phyloP scores from a whole-genome alignment of 1,140 invertebrate species.

The Drosophila teissieri region DNA sequence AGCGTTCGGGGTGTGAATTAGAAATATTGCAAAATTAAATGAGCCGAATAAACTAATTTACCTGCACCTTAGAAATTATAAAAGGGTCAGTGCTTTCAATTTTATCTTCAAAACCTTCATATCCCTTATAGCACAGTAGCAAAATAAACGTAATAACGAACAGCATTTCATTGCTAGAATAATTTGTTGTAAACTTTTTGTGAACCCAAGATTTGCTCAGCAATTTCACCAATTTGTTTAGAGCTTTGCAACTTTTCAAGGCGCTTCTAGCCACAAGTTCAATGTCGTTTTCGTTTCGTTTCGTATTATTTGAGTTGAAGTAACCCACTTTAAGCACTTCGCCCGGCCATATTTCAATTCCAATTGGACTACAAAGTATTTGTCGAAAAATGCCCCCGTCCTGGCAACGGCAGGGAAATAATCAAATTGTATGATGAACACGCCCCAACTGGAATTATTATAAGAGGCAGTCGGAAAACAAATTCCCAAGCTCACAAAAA shows the following conservation, averaged over 20 bases:
- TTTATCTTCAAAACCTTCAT: no score
- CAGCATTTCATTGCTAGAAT: no score
- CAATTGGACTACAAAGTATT: conserved; percentile 19
- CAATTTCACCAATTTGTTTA: neutral
- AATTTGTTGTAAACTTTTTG: no score
- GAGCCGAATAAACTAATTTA: neutral
- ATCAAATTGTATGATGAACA: conserved; percentile 45
- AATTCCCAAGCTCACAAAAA: conserved; percentile 46
- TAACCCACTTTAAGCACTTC: conserved; percentile 6
- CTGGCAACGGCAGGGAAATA: conserved; percentile 41
- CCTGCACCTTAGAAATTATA: neutral
- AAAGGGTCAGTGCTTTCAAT: no score
- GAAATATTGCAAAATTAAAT: conserved; percentile 30
- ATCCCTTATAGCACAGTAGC: no score
- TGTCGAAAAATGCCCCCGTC: neutral
- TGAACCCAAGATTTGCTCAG: no score
- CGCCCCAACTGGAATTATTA: conserved; percentile 40
- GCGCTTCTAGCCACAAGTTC: neutral
- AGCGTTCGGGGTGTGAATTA: conserved; percentile 14
- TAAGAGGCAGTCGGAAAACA: conserved; percentile 26
- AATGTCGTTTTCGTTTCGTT: neutral
- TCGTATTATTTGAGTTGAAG: conserved; percentile 9
- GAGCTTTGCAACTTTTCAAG: neutral
- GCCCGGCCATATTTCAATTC: neutral
- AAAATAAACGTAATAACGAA: no score